Base-by-base conservation (phyloP, 2,888 invertebrate genomes). In the Drosophila barbarae region DNA sequence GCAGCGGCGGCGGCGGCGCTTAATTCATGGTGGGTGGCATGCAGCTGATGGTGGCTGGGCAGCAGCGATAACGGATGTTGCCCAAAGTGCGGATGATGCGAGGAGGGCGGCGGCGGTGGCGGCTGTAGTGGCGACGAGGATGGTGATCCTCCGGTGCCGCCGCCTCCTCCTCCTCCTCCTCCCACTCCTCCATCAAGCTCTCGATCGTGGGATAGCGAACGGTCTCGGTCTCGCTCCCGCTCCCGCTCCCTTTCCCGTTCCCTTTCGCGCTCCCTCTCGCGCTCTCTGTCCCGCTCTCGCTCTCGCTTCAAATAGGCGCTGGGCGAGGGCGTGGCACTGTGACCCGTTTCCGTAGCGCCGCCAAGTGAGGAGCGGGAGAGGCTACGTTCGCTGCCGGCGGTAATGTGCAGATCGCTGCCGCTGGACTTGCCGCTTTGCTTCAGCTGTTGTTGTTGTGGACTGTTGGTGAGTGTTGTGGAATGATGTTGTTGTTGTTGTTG, bases 11-110 rank as follows among this genome's bases (percentile, higher is more conserved):
- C 70, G 9, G 69, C 69, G 18, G 59, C 72, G 2, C 83, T 77
- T 6, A 85, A 55, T 23, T 86, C 85, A 46, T 85, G 83, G 61
- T 81, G 84, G 32, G 86, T 86, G 36, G 83, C 73, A 44, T 86
- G 86, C 60, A 85, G 71, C 55, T 86, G 86, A 54, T 87, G 87
- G 47, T 87, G 87, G 30, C 77, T 53, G 5, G 84, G 82, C 30
- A 87, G 70, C 74, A 88, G 71, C 2, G 87, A 78, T 7, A 87
- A 69, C 32, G 85, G 78, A 71, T 86, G 84, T 58, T 88, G 89
- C 30, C 84, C 84, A 56, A 84, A 86, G 58, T 87, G 87, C 9
- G 85, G 56, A 28, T 86, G 86, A 12, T 77, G 80, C 12, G 73
- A 72, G 7, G 76, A 73, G 34, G 84, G 74, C 10, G 86, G 66